Base-by-base conservation (phyloP, 2,888 invertebrate genomes). In the Caenorhabditis sp. region DNA sequence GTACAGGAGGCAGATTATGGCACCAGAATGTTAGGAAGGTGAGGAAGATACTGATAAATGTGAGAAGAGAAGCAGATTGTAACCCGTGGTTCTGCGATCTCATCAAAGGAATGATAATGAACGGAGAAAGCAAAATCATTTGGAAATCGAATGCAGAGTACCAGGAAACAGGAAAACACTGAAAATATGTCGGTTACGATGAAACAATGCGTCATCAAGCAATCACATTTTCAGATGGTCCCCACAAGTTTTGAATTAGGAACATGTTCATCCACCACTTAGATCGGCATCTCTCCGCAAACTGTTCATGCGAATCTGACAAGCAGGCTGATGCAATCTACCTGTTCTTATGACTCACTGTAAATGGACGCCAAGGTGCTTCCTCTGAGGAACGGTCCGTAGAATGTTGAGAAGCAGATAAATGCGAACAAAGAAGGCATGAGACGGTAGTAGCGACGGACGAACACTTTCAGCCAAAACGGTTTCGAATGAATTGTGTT, bases 401-500 rank as follows among this genome's bases (percentile, higher is more conserved):
- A 64, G 15, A 69, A 58, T 13, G 77, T 74, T 20, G 77, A 51
- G 20, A 83, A 47, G 13, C 58, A 67, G 24, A 80, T 77, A n/a
- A 62, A 83, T 3, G 74, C 20, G 35, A 79, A 53, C 32, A 78
- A 24, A 1, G 84, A 67, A 13, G 79, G 70, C 9, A 71, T 71
- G 18, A 84, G 53, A 11, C 83, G 74, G 26, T 76, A 50, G 32
- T 86, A 81, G 37, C 89, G 81, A 58, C 87, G 86, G 51, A 86
- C 80, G 28, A 88, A 85, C 55, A 80, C 76, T 32, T 88, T 50
- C 2, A 85, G 44, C 89, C 89, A 89, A 6, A 58, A 69, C 2
- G 69, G 76, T 6, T 37, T 24, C 1, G 81, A 62, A 4, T 62
- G 64, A 18, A 61, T 82, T 0, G 74, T 40, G 1, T 61, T 51